phyloP scores from a whole-genome alignment of 2,113 vertebrate species.

The Cebidichthys violaceus region DNA sequence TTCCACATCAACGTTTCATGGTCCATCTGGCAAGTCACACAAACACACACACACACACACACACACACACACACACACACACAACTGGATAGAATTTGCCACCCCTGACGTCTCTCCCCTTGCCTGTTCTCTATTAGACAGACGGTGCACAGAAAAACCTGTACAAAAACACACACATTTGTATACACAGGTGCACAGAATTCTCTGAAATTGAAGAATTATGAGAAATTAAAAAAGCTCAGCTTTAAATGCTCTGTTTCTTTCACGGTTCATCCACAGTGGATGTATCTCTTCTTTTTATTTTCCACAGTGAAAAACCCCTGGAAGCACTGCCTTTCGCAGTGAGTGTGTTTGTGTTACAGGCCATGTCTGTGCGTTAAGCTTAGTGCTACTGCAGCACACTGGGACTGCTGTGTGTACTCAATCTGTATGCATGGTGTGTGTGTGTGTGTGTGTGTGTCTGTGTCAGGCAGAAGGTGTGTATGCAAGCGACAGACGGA shows the following conservation, averaged over 20 bases:
- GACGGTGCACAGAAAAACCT: background rate
- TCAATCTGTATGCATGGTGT: conserved; percentile 70
- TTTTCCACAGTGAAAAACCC: conserved; percentile 4
- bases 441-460: conserved; percentile 11
- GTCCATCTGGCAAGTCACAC: conserved; percentile 46
- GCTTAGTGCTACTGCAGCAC: conserved; percentile 62
- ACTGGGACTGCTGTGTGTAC: conserved; percentile 62
- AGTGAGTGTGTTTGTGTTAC: conserved; percentile 51
- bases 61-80: background rate
- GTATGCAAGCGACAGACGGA: conserved; percentile 46
- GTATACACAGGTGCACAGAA: background rate
- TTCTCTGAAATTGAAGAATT: background rate
- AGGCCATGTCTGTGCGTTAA: conserved; percentile 56
- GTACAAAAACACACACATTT: background rate
- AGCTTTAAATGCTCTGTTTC: background rate
- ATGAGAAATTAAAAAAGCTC: background rate
- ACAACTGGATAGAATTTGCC: conserved; percentile 26
- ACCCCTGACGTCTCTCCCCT: background rate
- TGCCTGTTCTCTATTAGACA: conserved; percentile 13
- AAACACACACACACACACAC: conserved; percentile 4
- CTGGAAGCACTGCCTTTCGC: conserved; percentile 34
- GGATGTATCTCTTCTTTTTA: background rate
- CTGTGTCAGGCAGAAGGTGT: conserved; percentile 41
- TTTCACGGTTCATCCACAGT: background rate
- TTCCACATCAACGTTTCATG: conserved; percentile 53